Evolutionary conservation across 2,113 vertebrate genomes (phyloP).

Genomic region (Capricornis sumatraensis): DNA sequence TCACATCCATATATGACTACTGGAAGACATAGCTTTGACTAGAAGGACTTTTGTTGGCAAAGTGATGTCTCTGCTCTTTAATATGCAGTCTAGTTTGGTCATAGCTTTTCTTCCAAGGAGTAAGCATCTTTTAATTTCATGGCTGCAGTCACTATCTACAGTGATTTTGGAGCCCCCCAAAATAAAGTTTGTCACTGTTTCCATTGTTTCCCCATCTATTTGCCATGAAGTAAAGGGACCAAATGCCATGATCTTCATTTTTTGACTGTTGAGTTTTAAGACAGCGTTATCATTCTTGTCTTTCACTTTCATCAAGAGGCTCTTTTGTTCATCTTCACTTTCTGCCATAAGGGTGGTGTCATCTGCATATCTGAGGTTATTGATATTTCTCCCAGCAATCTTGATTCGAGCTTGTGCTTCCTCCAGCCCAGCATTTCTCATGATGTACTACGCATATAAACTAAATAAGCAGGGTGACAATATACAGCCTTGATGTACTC

Average conservation of each 20-base stretch:
- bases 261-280: background rate
- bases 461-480: background rate
- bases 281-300: background rate
- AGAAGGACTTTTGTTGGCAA: background rate
- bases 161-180: background rate
- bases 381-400: background rate
- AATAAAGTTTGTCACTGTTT: background rate
- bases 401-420: background rate
- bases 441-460: background rate
- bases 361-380: background rate
- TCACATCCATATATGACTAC: background rate
- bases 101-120: background rate
- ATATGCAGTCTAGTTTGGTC: background rate
- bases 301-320: background rate
- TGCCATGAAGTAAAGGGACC: background rate
- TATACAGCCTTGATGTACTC: background rate
- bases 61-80: background rate
- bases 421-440: background rate
- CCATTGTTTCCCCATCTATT: background rate
- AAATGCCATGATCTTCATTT: background rate
- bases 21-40: background rate
- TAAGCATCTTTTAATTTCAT: background rate
- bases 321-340: background rate
- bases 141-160: background rate
- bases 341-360: background rate